Base-by-base conservation (phyloP, 2,888 invertebrate species). In the Pediacus dermestoides region DNA sequence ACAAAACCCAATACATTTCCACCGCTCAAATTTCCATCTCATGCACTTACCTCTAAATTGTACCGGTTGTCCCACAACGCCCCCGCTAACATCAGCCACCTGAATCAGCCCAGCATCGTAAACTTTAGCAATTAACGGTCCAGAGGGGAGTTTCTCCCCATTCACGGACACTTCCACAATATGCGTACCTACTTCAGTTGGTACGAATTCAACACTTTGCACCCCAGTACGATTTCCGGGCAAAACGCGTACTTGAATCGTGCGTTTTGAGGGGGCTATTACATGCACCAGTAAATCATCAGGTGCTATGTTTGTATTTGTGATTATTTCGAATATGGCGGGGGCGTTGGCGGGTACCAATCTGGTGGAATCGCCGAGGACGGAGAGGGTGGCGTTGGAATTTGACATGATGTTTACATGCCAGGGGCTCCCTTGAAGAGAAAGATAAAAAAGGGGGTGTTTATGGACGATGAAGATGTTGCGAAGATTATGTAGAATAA, bases 161-260 rank as follows among this genome's bases (percentile, higher is more conserved):
- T 85, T 88, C 50, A 94, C 88, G 42, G 81, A 73, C 10, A 80
- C 89, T 72, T 94, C 93, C 57, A 97, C 85, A 45, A 91, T 78
- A 71, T 97, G 94, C 48, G 91, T 92, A 57, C 95, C 95, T 54
- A 95, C 93, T 74, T 93, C 93, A 32, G 81, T 83, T 4, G 94
- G 91, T 25, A 88, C 85, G 71, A 95, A 96, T 70, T 95, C 89
- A 54, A 93, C 85, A 54, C 87, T 83, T 72, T 89, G 91, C 49
- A 88, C 85, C 1, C 66, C 63, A 44, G 80, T 74, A 15, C 86
- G 78, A 61, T 80, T 84, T 61, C 88, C 85, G 61, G 91, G 88
- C 58, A 88, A 74, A 44, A 94, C 84, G 53, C 87, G 79, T 41
- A 89, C 85, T 32, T 85, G 81, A 52, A 92, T 81, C 46, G 86